These are phyloP conservation scores for Cnemophilus loriae DNA, from an alignment of 2,113 vertebrate species.

Conservation along the genomic window DNA sequence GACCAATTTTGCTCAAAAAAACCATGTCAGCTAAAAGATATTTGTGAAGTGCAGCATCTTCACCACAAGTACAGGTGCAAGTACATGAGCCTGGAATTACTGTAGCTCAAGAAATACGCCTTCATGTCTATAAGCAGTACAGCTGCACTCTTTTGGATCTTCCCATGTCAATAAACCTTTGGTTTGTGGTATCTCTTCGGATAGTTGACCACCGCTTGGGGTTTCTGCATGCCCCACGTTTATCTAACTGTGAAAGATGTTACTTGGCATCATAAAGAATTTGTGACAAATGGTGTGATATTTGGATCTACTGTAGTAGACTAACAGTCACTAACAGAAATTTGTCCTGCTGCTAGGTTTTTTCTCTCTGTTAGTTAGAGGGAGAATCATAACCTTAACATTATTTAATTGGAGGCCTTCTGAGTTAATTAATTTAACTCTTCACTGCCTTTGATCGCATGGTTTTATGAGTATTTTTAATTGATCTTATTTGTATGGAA, in stretches of 20 bases:
- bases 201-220: not conserved
- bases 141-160: not conserved
- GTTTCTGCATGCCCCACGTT: not conserved
- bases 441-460: constrained; percentile 54
- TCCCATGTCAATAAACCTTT: not conserved
- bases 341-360: not conserved
- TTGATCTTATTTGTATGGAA: constrained; percentile 66
- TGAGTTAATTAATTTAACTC: constrained; percentile 70
- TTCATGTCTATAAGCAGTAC: not conserved
- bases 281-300: not conserved
- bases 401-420: constrained; percentile 63
- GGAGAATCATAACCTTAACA: constrained; percentile 39
- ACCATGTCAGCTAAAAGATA: accelerated
- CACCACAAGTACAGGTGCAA: not conserved
- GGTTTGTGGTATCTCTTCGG: not conserved
- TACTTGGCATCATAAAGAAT: not conserved
- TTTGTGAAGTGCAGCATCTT: not conserved
- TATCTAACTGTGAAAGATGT: not conserved
- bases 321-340: not conserved
- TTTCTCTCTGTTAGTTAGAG: not conserved
- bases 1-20: not conserved
- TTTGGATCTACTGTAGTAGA: not conserved
- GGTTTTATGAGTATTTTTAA: constrained; percentile 61
- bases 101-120: not conserved
- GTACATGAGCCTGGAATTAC: not conserved